phyloP scores from a whole-genome alignment of 2,113 vertebrate species.

The Isurus oxyrinchus region DNA sequence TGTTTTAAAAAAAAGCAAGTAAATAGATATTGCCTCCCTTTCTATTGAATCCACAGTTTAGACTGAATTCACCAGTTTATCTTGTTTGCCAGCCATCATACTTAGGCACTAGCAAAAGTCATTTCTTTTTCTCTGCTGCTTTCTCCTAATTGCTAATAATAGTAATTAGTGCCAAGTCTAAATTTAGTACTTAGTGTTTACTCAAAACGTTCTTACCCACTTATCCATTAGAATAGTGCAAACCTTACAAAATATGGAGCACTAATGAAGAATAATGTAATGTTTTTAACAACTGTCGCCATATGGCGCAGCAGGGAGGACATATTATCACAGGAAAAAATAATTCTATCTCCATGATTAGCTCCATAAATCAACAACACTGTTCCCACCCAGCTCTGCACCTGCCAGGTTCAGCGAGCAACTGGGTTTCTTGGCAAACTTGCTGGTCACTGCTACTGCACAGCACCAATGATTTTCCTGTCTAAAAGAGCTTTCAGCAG shows the following conservation, averaged over 20 bases:
- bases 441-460: constrained; percentile 9
- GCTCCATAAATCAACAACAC: constrained; percentile 27
- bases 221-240: neutral
- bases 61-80: neutral
- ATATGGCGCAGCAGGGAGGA: constrained; percentile 20
- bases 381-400: constrained; percentile 5
- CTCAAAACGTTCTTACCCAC: neutral
- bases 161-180: neutral
- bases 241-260: neutral
- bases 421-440: constrained; percentile 14
- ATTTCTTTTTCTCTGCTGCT: neutral
- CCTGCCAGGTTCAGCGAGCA: constrained; percentile 13
- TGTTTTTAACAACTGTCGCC: neutral
- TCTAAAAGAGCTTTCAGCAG: neutral
- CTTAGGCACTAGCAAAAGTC: neutral
- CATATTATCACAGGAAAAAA: constrained; percentile 29
- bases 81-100: neutral
- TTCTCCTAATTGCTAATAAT: neutral
- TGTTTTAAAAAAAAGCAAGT: neutral
- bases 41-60: neutral
- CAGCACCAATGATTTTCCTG: neutral
- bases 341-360: constrained; percentile 30
- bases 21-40: neutral
- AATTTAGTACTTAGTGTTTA: neutral
- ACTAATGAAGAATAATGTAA: neutral